Percentiles rank a stretch among this genome's conserved stretches.
Evolutionary conservation across 1,140 invertebrate species (phyloP).

Genomic region (Macrocentrus cingulum): DNA sequence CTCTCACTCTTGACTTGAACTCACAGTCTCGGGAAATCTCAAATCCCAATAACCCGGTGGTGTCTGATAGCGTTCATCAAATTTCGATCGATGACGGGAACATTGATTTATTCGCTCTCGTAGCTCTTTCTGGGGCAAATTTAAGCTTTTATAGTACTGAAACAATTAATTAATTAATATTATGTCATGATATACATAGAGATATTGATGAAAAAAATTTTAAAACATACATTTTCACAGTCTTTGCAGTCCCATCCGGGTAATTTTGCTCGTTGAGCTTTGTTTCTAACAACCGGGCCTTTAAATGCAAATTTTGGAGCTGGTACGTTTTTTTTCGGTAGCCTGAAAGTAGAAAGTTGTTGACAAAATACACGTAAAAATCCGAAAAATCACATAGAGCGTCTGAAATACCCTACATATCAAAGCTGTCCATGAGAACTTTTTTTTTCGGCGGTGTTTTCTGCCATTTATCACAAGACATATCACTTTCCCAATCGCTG

Average conservation of each 20-base stretch:
- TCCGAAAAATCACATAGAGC: not conserved
- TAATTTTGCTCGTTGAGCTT: conserved; percentile 47
- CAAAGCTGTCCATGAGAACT: conserved; percentile 31
- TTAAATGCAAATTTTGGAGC: conserved; percentile 38
- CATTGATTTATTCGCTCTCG: conserved; percentile 51
- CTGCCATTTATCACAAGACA: conserved; percentile 25
- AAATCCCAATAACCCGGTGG: conserved; percentile 54
- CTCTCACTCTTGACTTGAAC: conserved; percentile 18
- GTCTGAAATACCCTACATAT: conserved; percentile 31
- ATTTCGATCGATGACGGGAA: conserved; percentile 56
- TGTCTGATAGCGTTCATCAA: conserved; percentile 44
- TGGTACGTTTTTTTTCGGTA: conserved; percentile 26
- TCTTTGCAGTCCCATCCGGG: conserved; percentile 50
- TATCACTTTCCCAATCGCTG: conserved; percentile 22
- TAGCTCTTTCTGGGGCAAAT: conserved; percentile 45
- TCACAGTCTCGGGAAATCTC: conserved; percentile 38
- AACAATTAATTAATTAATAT: conserved; percentile 32
- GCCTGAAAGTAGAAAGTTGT: conserved; percentile 23
- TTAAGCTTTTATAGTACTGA: conserved; percentile 52
- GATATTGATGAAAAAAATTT: conserved; percentile 16
- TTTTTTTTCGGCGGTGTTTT: conserved; percentile 29
- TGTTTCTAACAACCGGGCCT: conserved; percentile 45
- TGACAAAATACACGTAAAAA: not conserved
- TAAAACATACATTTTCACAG: conserved; percentile 47
- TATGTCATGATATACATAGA: conserved; percentile 11